A percentile compares a stretch with the other conserved stretches of the same genome.
These are phyloP conservation scores for Microplitis mediator DNA, from an alignment of 1,140 invertebrate species.

Conservation along the genomic window DNA sequence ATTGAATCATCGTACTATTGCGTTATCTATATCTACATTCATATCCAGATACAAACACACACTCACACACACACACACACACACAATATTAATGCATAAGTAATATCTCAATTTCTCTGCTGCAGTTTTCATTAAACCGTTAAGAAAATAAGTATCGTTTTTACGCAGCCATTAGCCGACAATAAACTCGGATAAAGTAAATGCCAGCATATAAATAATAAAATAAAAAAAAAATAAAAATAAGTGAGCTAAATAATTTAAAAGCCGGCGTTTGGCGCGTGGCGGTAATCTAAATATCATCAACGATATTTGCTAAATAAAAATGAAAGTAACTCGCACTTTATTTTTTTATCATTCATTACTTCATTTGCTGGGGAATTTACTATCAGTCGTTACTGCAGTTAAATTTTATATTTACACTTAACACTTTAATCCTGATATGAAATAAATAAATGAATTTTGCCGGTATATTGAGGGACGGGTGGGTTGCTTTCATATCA, in stretches of 20 bases:
- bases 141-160: neutral
- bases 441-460: no score
- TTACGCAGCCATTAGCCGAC: constrained; percentile 16
- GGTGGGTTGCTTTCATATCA: no score
- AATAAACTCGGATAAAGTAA: constrained; percentile 17
- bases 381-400: no score
- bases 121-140: constrained; percentile 12
- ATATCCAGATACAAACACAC: neutral
- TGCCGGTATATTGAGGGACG: no score
- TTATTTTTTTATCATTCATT: constrained; percentile 7
- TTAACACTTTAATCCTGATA: no score
- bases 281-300: constrained; percentile 35
- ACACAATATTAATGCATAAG: no score
- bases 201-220: neutral
- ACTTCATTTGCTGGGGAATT: neutral
- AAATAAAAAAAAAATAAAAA: constrained; percentile 14
- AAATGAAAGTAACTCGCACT: constrained; percentile 30
- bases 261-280: neutral
- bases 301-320: constrained; percentile 33
- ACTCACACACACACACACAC: neutral
- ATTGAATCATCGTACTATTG: no score
- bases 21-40: neutral
- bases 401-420: no score
- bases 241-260: constrained; percentile 16
- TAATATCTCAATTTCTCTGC: constrained; percentile 22